phyloP scores from a whole-genome alignment of 2,888 invertebrate genomes.

The Pseudoips prasinana region DNA sequence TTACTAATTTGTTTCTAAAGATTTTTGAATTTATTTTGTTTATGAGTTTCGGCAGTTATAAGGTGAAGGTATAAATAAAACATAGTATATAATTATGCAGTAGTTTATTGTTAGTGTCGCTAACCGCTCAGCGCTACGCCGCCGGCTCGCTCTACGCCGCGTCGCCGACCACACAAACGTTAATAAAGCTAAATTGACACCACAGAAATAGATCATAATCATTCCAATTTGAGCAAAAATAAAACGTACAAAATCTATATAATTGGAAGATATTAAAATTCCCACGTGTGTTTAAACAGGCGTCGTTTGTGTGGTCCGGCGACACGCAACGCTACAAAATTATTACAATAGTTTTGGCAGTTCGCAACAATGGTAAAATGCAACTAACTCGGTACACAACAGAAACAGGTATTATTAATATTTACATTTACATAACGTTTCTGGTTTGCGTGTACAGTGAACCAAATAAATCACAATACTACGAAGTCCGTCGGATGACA shows the following conservation, averaged over 20 bases:
- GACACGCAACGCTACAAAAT: slow-evolving; percentile 60
- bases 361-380: slow-evolving; percentile 80
- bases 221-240: slow-evolving; percentile 18
- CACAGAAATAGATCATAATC: slow-evolving; percentile 4
- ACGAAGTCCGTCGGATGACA: slow-evolving; percentile 33
- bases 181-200: slow-evolving; percentile 10
- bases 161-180: slow-evolving; percentile 34
- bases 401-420: slow-evolving; percentile 66
- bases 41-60: no score
- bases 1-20: no score
- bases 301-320: slow-evolving; percentile 34
- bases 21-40: no score
- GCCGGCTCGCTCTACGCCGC: slow-evolving; percentile 44
- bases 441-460: slow-evolving; percentile 38
- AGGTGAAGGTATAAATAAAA: slow-evolving; percentile 30
- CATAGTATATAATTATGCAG: slow-evolving; percentile 62
- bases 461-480: slow-evolving; percentile 49
- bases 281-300: neutral
- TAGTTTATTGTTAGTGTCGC: slow-evolving; percentile 75
- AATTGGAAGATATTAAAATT: slow-evolving; percentile 6
- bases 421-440: slow-evolving; percentile 60
- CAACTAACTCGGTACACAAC: slow-evolving; percentile 66
- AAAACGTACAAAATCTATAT: slow-evolving; percentile 3
- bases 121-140: slow-evolving; percentile 49
- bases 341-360: slow-evolving; percentile 79